A percentile compares a stretch with the other conserved stretches of the same genome.
phyloP scores from a whole-genome alignment of 2,888 invertebrate genomes.

The Leucophora obtusa region DNA sequence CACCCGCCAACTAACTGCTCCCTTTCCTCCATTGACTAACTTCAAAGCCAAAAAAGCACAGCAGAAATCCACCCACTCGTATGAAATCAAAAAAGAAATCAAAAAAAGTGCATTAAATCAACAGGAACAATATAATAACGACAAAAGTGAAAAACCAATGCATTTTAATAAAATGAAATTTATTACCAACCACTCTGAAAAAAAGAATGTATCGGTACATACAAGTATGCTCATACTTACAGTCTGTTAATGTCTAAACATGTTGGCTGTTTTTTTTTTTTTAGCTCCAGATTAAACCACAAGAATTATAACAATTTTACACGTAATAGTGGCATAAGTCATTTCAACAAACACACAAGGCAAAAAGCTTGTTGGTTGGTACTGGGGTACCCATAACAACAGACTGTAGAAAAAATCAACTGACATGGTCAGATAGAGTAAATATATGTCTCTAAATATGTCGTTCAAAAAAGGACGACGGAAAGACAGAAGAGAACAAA shows the following conservation, averaged over 20 bases:
- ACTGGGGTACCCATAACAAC: conserved; percentile 47
- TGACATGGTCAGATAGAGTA: conserved; percentile 55
- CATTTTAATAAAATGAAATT: conserved; percentile 67
- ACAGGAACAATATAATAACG: neutral
- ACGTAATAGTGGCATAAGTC: conserved; percentile 76
- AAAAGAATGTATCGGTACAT: neutral
- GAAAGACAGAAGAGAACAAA: neutral
- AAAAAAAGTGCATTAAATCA: conserved; percentile 50
- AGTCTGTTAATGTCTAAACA: neutral
- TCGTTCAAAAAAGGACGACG: conserved; percentile 59
- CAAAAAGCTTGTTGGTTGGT: conserved; percentile 24
- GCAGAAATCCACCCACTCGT: conserved; percentile 27
- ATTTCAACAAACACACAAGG: conserved; percentile 54
- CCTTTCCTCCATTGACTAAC: conserved; percentile 13
- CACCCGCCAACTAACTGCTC: neutral
- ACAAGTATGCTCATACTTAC: neutral
- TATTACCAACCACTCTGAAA: conserved; percentile 63
- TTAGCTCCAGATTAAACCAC: conserved; percentile 68
- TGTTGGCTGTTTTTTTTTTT: neutral
- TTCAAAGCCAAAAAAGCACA: conserved; percentile 33
- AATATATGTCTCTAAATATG: conserved; percentile 73
- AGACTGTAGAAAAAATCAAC: conserved; percentile 42
- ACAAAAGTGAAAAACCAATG: conserved; percentile 46
- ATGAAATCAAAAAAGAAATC: conserved; percentile 40
- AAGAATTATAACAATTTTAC: conserved; percentile 76